These are phyloP conservation scores for Coptodon bakossiorum DNA, from an alignment of 2,113 vertebrate species.

Conservation along the genomic window DNA sequence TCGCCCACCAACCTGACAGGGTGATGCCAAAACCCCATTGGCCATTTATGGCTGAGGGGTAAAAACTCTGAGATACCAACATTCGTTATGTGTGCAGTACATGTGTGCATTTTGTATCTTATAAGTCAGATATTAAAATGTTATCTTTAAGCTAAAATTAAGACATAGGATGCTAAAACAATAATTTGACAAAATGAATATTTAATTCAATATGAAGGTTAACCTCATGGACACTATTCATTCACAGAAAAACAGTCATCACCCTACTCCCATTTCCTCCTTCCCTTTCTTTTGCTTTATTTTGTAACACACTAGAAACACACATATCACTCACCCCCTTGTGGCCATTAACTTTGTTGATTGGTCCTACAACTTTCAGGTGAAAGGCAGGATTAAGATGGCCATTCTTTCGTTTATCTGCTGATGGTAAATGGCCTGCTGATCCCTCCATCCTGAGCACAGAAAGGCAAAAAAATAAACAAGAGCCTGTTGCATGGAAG, in stretches of 20 bases:
- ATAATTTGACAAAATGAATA: not conserved
- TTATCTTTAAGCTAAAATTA: not conserved
- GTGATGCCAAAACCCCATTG: not conserved
- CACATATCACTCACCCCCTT: conserved; percentile 59
- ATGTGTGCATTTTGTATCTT: not conserved
- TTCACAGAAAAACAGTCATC: not conserved
- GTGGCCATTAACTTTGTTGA: conserved; percentile 57
- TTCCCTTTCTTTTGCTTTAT: not conserved
- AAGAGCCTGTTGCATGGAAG: not conserved
- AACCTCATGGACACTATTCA: not conserved
- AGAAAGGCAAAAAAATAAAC: conserved; percentile 1
- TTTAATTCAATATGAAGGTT: not conserved
- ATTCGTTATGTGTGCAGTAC: not conserved
- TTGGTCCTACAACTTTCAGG: conserved; percentile 70
- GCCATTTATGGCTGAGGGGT: not conserved
- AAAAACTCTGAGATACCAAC: not conserved
- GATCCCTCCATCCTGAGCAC: conserved; percentile 44
- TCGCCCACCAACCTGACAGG: not conserved
- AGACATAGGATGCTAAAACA: not conserved
- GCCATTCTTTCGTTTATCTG: conserved; percentile 67
- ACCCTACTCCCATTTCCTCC: not conserved
- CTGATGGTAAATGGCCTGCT: not conserved
- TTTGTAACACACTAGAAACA: not conserved
- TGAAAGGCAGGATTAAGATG: conserved; percentile 74
- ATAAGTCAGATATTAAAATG: not conserved